Conservation (phyloP, 2,797 vertebrate genomes). For the Sandelia bainsii region DNA sequence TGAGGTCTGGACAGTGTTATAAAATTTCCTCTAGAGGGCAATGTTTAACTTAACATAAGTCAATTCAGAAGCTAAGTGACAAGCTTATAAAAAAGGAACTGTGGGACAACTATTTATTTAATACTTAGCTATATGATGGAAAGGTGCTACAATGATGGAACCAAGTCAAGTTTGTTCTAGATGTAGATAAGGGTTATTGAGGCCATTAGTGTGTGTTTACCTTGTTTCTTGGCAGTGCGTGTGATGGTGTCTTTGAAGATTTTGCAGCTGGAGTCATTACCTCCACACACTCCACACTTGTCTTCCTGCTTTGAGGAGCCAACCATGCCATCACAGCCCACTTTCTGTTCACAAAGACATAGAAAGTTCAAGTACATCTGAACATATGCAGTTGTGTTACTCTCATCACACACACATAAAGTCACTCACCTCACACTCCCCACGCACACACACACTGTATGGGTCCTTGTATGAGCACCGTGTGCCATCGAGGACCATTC, state of each 20-base stretch:
- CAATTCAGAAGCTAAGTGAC: neutral
- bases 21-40: conserved; percentile 69
- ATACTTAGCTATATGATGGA: conserved; percentile 5
- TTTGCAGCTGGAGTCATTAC: conserved; percentile 94
- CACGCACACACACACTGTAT: conserved; percentile 94
- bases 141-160: conserved; percentile 1
- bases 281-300: conserved; percentile 96
- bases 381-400: neutral
- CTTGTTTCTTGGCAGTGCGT: conserved; percentile 89
- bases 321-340: conserved; percentile 93
- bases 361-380: conserved; percentile 9
- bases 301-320: conserved; percentile 95
- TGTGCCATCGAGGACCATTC: conserved; percentile 91
- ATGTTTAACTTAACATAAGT: conserved; percentile 56
- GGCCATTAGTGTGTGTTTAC: conserved; percentile 36
- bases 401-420: neutral
- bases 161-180: neutral
- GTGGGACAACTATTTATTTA: conserved; percentile 25
- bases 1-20: conserved; percentile 23
- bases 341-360: conserved; percentile 86
- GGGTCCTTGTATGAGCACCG: conserved; percentile 97
- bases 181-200: neutral
- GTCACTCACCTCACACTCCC: conserved; percentile 92
- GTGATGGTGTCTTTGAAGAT: conserved; percentile 93
- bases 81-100: conserved; percentile 4